Evolutionary conservation across 1,140 invertebrate species (phyloP), one percentile per base, ranked within the genome.

Genomic region (Listronotus oregonensis): DNA sequence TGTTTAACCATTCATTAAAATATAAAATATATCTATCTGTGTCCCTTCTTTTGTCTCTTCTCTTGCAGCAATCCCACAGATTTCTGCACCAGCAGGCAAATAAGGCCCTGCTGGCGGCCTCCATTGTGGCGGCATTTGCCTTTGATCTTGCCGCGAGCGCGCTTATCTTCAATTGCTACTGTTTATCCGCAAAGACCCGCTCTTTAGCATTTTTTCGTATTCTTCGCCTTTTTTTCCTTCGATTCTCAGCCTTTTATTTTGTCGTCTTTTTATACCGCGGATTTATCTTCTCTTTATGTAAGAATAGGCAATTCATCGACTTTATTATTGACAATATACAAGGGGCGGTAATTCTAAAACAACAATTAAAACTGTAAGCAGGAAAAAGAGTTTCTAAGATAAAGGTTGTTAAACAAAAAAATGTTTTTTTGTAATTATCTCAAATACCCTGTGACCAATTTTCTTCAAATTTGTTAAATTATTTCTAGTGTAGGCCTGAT

Each of bases 131-230:
- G 60, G 60, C 49, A 46, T 54, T 56, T 69, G 44, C 27, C 59
- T 65, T 69, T 69, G 56, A 69, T 61, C 46, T 64, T 21, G 46
- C 64, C 64, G 67, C 63, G 57, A 63, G 46, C 67, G 60, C 51
- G 63, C 64, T 69, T 69, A 69, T 69, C 67, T 69, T 62, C 67
- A 66, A 69, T 69, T 69, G 67, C 67, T 69, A 69, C 67, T 69
- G 67, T 69, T 69, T 69, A 69, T 66, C 63, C 67, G 61, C 57
- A 59, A 63, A 63, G 60, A 46, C 52, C 60, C 60, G 60, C 60
- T 63, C 50, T 54, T 63, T 63, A 63, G 50, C 60, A 63, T 63
- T 54, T 63, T 63, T 63, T 49, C 49, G 60, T 63, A 63, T 63
- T 63, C 42, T 27, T 51, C 27, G 46, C 14, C 21, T 59, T 59